A percentile compares a stretch with the other conserved stretches of the same genome.
Conservation (phyloP, 2,113 vertebrate genomes). For the Pyrgilauda ruficollis region DNA sequence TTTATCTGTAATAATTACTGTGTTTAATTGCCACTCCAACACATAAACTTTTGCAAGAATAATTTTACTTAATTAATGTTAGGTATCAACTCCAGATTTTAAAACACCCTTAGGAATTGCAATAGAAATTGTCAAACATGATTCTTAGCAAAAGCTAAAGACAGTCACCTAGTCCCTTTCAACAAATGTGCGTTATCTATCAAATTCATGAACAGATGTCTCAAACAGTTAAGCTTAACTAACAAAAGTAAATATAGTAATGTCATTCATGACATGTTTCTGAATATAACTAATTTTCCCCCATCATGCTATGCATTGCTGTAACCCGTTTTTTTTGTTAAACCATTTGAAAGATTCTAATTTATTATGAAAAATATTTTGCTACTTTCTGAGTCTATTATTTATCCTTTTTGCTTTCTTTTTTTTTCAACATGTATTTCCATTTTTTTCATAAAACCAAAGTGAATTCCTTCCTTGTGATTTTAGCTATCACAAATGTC, state of each 20-base stretch:
- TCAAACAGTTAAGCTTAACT: constrained; percentile 13
- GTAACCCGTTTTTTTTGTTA: neutral
- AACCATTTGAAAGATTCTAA: neutral
- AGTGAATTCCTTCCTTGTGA: neutral
- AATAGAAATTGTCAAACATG: neutral
- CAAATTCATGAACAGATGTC: neutral
- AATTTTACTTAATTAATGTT: neutral
- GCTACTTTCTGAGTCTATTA: neutral
- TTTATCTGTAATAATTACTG: neutral
- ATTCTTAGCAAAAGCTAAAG: neutral
- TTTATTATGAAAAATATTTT: neutral
- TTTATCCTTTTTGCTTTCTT: neutral
- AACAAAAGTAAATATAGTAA: neutral
- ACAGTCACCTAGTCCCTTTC: neutral
- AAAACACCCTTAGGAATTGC: neutral
- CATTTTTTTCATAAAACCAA: neutral
- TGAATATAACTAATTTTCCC: neutral
- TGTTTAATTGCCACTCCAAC: neutral
- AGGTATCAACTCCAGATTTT: neutral
- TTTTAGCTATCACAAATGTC: neutral
- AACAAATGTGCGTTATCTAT: neutral
- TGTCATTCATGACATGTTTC: neutral
- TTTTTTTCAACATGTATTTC: neutral
- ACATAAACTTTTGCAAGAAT: neutral
- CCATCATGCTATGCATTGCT: neutral